Conservation (phyloP, 2,113 vertebrate species). For the Bos taurus region DNA sequence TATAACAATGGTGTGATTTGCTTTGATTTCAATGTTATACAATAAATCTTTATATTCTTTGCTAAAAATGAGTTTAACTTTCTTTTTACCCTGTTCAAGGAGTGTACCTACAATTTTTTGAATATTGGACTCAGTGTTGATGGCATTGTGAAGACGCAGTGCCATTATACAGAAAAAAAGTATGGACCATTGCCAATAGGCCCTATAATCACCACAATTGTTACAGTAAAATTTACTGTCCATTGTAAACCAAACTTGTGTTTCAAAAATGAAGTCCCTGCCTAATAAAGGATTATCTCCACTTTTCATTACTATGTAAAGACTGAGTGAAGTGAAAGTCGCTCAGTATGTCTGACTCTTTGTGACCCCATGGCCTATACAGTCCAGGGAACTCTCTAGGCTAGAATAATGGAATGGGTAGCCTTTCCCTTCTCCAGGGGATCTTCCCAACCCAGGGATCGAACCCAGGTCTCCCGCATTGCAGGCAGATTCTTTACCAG, state of each 20-base stretch:
- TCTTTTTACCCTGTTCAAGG: background rate
- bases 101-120: background rate
- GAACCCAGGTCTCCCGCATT: background rate
- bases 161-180: background rate
- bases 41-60: conserved; percentile 24
- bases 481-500: background rate
- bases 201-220: background rate
- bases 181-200: background rate
- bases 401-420: background rate
- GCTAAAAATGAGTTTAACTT: background rate
- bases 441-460: background rate
- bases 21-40: conserved; percentile 26
- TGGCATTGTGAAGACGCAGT: background rate
- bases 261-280: conserved; percentile 54
- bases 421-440: background rate
- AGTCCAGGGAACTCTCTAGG: background rate
- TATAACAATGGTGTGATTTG: background rate
- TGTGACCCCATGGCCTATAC: background rate
- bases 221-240: background rate
- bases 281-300: conserved; percentile 59
- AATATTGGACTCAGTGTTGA: background rate
- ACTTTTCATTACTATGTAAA: conserved; percentile 53
- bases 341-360: background rate
- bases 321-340: conserved; percentile 31
- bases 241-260: conserved; percentile 33